A percentile compares a stretch with the other conserved stretches of the same genome.
phyloP scores from a whole-genome alignment of 1,140 invertebrate genomes.

The Meloidogyne hapla region DNA sequence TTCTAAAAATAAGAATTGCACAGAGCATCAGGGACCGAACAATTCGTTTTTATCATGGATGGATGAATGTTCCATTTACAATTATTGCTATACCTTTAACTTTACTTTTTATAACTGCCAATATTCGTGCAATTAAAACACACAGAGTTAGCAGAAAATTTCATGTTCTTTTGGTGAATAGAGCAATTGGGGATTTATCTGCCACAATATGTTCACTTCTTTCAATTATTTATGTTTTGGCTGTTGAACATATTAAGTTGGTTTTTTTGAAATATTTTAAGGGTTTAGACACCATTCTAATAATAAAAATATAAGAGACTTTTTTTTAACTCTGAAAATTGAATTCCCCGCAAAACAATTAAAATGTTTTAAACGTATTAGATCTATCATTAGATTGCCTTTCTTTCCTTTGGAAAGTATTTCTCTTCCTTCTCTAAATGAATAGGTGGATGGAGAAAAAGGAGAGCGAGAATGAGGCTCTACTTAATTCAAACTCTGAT shows the following conservation, averaged over 20 bases:
- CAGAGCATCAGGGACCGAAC: constrained; percentile 9
- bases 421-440: too few relatives aligned
- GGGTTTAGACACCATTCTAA: too few relatives aligned
- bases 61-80: constrained; percentile 44
- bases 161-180: constrained; percentile 49
- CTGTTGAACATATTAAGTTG: background rate
- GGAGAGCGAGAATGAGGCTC: too few relatives aligned
- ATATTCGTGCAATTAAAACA: constrained; percentile 45
- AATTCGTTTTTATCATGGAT: constrained; percentile 46
- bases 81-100: constrained; percentile 41
- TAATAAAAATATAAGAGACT: too few relatives aligned
- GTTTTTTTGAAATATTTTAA: constrained; percentile 10
- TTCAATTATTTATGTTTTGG: constrained; percentile 12
- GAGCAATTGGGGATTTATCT: constrained; percentile 48
- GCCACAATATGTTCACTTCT: background rate
- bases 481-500: too few relatives aligned
- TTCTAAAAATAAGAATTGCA: background rate
- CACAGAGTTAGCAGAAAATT: constrained; percentile 49
- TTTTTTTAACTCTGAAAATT: too few relatives aligned
- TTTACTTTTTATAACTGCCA: constrained; percentile 43
- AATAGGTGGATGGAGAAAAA: too few relatives aligned
- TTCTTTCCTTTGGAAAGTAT: too few relatives aligned
- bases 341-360: too few relatives aligned
- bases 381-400: too few relatives aligned
- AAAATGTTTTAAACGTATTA: too few relatives aligned